phyloP scores from a whole-genome alignment of 2,113 vertebrate species.

The Urocynchramus pylzowi region DNA sequence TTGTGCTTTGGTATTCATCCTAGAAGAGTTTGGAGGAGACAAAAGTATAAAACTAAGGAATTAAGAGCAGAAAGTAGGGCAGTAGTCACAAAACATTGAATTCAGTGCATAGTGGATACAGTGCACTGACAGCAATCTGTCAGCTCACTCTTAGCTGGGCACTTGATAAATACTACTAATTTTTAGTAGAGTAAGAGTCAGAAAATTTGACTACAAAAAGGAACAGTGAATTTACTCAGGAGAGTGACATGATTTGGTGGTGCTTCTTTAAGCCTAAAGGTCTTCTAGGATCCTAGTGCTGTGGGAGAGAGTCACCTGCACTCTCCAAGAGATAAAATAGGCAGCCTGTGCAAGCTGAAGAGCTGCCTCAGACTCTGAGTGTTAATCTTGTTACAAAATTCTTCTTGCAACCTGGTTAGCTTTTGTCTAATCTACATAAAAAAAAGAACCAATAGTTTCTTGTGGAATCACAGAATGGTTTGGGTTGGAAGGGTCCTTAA shows the following conservation, averaged over 20 bases:
- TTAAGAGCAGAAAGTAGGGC: background rate
- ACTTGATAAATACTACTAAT: background rate
- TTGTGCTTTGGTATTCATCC: background rate
- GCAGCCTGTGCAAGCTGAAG: background rate
- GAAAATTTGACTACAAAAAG: background rate
- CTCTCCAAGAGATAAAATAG: background rate
- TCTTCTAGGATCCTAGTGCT: background rate
- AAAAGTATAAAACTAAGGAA: background rate
- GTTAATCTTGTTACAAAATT: background rate
- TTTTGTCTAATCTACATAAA: background rate
- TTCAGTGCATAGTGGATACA: background rate
- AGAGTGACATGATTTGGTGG: background rate
- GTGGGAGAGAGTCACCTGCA: fast-evolving
- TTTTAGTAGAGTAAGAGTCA: background rate
- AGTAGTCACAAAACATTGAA: background rate
- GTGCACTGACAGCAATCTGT: background rate
- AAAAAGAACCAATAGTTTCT: background rate
- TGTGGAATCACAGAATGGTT: background rate
- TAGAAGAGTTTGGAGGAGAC: background rate
- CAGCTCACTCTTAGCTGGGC: background rate
- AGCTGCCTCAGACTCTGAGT: background rate
- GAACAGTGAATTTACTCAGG: background rate
- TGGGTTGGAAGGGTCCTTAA: background rate
- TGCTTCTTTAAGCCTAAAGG: background rate
- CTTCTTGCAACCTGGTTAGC: background rate